Conservation (phyloP, 1,140 invertebrate species). For the Rhyacophila brunnea region DNA sequence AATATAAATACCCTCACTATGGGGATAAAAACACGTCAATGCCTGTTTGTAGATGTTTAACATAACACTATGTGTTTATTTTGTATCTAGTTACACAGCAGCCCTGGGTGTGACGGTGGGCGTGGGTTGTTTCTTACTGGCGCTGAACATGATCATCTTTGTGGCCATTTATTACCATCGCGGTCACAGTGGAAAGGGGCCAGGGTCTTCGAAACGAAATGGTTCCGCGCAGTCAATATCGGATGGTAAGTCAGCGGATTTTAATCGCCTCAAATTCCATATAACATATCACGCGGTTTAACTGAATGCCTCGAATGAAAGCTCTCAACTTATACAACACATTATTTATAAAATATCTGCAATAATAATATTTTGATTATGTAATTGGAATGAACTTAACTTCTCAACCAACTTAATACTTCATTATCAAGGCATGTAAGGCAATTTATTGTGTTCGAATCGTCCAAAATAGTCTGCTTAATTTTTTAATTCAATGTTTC, state of each 20-base stretch:
- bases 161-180: constrained; percentile 85
- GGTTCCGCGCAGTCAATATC: constrained; percentile 31
- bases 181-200: constrained; percentile 44
- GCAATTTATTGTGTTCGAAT: too few species aligned
- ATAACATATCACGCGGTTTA: neutral
- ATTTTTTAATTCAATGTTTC: too few species aligned
- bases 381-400: too few species aligned
- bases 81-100: constrained; percentile 64
- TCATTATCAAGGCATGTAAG: too few species aligned
- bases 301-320: neutral
- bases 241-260: constrained; percentile 19
- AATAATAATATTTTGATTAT: too few species aligned
- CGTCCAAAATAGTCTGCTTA: too few species aligned
- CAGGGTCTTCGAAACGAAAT: constrained; percentile 19
- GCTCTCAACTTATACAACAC: too few species aligned
- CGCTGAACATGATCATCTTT: constrained; percentile 85
- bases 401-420: too few species aligned
- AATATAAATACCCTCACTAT: too few species aligned
- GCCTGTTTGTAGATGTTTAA: too few species aligned
- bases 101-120: constrained; percentile 83
- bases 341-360: too few species aligned
- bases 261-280: neutral
- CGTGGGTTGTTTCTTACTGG: constrained; percentile 80
- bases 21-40: too few species aligned
- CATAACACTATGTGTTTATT: neutral